phyloP scores from a whole-genome alignment of 2,113 vertebrate species.

The Archocentrus centrarchus region DNA sequence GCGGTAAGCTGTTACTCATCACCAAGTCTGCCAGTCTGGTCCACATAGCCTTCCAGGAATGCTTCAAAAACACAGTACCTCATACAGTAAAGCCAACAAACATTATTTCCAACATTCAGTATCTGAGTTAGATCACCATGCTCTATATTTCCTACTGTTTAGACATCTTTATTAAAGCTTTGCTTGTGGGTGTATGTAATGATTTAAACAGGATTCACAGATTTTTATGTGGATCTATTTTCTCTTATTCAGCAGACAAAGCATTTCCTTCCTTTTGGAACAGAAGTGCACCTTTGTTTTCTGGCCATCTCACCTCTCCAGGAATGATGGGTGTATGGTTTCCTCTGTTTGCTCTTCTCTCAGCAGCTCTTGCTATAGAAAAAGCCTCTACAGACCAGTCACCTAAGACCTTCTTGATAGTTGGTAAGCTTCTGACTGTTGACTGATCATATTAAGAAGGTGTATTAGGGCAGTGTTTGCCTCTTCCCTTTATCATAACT shows the following conservation, averaged over 20 bases:
- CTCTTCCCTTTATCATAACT: not conserved
- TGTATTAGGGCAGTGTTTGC: conserved; percentile 31
- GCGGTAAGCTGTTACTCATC: conserved; percentile 73
- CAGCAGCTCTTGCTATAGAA: not conserved
- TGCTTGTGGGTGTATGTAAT: not conserved
- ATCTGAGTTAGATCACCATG: not conserved
- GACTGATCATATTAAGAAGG: not conserved
- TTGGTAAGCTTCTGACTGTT: conserved; percentile 46
- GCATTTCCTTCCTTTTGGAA: not conserved
- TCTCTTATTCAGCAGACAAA: not conserved
- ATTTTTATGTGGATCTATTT: not conserved
- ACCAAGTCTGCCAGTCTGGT: conserved; percentile 66
- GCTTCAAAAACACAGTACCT: conserved; percentile 61
- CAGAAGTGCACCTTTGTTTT: not conserved
- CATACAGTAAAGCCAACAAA: conserved; percentile 36
- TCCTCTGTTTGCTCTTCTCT: conserved; percentile 40
- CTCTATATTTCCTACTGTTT: not conserved
- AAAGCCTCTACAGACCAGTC: conserved; percentile 1
- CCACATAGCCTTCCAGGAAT: conserved; percentile 75
- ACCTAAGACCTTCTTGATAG: conserved; percentile 20
- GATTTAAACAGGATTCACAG: not conserved
- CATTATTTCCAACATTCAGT: conserved; percentile 9
- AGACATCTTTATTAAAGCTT: not conserved
- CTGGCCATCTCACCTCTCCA: not conserved
- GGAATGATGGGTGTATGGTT: not conserved